Evolutionary conservation across 2,113 vertebrate genomes (phyloP), one percentile per base, ranked within the genome.

Genomic region (Zosterops hypoxanthus): DNA sequence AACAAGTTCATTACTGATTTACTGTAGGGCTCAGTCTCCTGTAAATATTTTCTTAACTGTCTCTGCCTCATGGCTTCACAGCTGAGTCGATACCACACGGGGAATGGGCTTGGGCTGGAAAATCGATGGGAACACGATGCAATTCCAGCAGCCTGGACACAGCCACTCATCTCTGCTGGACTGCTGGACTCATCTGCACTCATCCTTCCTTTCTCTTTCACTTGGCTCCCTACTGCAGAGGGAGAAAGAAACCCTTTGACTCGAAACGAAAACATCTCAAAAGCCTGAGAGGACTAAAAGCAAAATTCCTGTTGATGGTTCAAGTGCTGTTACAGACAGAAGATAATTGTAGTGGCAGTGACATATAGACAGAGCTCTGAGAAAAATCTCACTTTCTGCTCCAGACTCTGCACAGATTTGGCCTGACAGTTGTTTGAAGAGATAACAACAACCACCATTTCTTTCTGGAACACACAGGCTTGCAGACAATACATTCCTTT

Each of bases 361-460:
- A 68, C 52, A 52, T 4, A 66, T 0, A 56, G 66, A 50, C 36
- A 89, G 88, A 76, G 41, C 52, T 42, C 31, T 46, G 46, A 83
- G 60, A 60, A 85, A 69, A 71, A 42, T 41, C 60, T 73, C 26
- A 22, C 71, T 18, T 84, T 76, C 50, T 59, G 55, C 60, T 82
- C 53, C 77, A 87, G 71, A 86, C 89, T 93, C 96, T 89, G 95
- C 73, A 75, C 77, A 71, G 56, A n/a, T 68, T 84, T 82, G 93
- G 36, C 70, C 44, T 82, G 96, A 91, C 95, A 95, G 86, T 94
- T 82, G 85, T 84, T 95, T 97, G 96, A 82, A 94, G 92, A 96
- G 84, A 65, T 63, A 34, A 36, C 10, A 72, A 68, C 89, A 85
- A 91, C 60, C 86, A 82, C 56, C 65, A 16, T 77, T 94, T 95